Evolutionary conservation across 2,888 invertebrate genomes (phyloP).

Genomic region (Parthenolecanium corni): DNA sequence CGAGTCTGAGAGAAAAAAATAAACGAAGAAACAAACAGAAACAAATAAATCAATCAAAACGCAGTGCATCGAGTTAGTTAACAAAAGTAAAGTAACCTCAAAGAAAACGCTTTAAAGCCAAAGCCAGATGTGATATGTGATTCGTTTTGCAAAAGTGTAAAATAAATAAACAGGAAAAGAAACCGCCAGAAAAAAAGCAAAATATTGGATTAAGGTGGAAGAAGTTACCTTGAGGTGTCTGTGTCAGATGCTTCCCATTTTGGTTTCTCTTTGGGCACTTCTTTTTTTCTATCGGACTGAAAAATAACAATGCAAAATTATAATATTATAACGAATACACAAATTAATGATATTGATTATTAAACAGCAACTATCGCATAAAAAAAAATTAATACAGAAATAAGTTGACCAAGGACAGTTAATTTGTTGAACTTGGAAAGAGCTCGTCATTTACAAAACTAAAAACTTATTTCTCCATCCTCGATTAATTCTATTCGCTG

Average conservation of each 20-base stretch:
- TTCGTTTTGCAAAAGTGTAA: too few species aligned
- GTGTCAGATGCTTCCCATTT: constrained; percentile 21
- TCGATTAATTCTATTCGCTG: too few species aligned
- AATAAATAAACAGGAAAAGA: background rate
- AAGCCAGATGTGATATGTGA: background rate
- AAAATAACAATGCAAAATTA: background rate
- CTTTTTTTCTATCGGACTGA: constrained; percentile 21
- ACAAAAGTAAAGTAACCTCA: background rate
- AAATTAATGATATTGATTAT: too few species aligned
- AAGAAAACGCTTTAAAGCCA: background rate
- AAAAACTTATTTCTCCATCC: too few species aligned
- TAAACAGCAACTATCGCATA: too few species aligned
- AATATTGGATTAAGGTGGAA: background rate
- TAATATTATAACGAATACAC: background rate
- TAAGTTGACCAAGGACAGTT: too few species aligned
- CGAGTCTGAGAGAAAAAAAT: background rate
- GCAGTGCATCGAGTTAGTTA: too few species aligned
- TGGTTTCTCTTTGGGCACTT: constrained; percentile 18
- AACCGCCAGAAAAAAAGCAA: background rate
- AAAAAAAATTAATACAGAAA: too few species aligned
- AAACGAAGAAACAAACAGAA: background rate
- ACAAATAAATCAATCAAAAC: background rate
- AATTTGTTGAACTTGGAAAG: too few species aligned
- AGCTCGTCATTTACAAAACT: too few species aligned
- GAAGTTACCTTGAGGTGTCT: constrained; percentile 22